phyloP scores from a whole-genome alignment of 2,113 vertebrate species.

The Oxyruncus cristatus region DNA sequence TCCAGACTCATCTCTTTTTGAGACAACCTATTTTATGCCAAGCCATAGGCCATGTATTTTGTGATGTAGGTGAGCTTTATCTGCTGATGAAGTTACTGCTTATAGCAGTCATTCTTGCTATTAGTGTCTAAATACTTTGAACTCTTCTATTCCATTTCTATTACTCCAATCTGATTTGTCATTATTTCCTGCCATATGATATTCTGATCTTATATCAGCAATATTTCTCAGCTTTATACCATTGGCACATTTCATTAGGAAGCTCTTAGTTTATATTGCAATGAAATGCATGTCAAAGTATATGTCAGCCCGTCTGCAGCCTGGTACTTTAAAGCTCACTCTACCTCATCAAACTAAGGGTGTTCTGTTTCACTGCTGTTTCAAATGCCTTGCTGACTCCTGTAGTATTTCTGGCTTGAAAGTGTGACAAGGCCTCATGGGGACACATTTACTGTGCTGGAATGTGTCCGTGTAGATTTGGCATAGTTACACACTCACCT shows the following conservation, averaged over 20 bases:
- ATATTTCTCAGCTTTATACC: background rate
- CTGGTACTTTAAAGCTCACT: background rate
- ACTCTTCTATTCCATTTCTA: background rate
- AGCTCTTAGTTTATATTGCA: slow-evolving; percentile 12
- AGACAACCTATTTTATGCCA: background rate
- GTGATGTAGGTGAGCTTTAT: background rate
- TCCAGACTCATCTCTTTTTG: background rate
- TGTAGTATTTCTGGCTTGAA: background rate
- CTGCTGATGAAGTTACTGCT: background rate
- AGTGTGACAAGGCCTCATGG: background rate
- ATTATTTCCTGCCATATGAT: background rate
- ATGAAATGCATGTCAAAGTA: background rate
- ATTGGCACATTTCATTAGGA: slow-evolving; percentile 18
- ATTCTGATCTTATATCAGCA: background rate
- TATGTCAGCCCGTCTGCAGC: background rate
- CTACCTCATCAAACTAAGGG: background rate
- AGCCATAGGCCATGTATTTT: background rate
- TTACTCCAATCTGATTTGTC: background rate
- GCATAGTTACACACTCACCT: background rate
- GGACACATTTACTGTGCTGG: background rate
- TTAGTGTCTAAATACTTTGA: background rate
- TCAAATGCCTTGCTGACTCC: background rate
- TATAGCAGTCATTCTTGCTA: background rate
- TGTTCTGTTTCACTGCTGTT: background rate
- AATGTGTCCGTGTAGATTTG: background rate